Percentiles rank a stretch among this genome's conserved stretches.
Evolutionary conservation across 2,797 vertebrate species (phyloP).

Genomic region (Octomys mimax): DNA sequence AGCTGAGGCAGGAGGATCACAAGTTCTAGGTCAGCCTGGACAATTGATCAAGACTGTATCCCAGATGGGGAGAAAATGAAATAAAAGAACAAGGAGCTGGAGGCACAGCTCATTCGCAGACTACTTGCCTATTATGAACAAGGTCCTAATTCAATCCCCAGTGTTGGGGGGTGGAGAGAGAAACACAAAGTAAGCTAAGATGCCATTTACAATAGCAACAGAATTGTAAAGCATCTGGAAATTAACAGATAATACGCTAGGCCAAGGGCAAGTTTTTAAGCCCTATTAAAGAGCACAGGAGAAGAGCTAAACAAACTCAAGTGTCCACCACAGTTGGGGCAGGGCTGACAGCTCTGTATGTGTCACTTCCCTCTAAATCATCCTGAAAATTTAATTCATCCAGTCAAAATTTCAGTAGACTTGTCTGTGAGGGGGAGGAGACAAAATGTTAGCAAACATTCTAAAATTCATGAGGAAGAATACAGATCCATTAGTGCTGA

Average conservation of each 20-base stretch:
- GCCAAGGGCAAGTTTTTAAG: conserved; percentile 24
- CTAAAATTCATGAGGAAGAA: neutral
- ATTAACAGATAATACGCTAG: conserved; percentile 15
- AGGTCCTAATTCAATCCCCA: neutral
- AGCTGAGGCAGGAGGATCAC: neutral
- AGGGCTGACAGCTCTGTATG: neutral
- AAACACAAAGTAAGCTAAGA: neutral
- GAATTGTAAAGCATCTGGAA: neutral
- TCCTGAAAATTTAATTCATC: neutral
- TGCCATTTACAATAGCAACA: conserved; percentile 27
- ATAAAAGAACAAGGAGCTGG: neutral
- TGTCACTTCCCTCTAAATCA: neutral
- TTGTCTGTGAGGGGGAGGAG: neutral
- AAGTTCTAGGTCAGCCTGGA: neutral
- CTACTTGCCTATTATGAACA: neutral
- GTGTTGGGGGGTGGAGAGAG: neutral
- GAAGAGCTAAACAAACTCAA: neutral
- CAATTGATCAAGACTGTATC: neutral
- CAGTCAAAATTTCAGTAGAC: conserved; percentile 20
- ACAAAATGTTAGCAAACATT: neutral
- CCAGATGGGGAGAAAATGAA: neutral
- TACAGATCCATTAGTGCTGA: neutral
- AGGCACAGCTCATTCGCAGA: neutral
- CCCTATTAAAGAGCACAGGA: neutral
- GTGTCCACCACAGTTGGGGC: neutral